phyloP scores from a whole-genome alignment of 2,888 invertebrate species.

The Acrobasis repandana region DNA sequence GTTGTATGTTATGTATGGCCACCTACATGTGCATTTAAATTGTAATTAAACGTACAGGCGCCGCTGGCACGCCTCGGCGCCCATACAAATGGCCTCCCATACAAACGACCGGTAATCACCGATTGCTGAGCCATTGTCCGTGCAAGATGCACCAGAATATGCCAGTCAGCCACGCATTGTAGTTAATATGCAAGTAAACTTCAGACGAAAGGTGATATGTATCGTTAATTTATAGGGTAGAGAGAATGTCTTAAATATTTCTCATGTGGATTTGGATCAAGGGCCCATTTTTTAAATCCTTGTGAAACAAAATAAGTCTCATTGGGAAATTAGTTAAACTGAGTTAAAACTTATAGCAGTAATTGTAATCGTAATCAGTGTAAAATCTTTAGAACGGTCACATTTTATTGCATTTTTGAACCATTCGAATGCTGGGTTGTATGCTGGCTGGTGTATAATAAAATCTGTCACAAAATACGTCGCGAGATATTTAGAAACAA shows the following conservation, averaged over 20 bases:
- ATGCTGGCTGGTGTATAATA: too few species aligned
- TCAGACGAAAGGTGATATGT: neutral
- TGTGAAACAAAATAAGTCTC: too few species aligned
- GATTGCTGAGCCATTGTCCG: slow-evolving; percentile 24
- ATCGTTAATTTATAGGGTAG: neutral
- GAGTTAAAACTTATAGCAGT: too few species aligned
- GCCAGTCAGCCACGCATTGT: slow-evolving; percentile 7
- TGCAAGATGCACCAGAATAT: slow-evolving; percentile 9
- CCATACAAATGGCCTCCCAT: slow-evolving; percentile 35
- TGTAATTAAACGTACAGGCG: slow-evolving; percentile 13
- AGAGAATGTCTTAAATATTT: neutral
- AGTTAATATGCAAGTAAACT: neutral
- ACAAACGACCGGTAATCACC: slow-evolving; percentile 36
- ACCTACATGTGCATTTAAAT: slow-evolving; percentile 14
- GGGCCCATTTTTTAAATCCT: too few species aligned
- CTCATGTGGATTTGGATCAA: too few species aligned
- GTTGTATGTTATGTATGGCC: neutral
- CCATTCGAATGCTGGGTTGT: too few species aligned
- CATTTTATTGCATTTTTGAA: too few species aligned
- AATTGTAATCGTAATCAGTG: too few species aligned
- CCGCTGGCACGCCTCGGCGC: slow-evolving; percentile 29
- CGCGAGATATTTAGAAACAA: too few species aligned
- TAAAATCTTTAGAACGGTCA: too few species aligned
- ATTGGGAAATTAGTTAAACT: too few species aligned
- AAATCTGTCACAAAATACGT: too few species aligned